Conservation (phyloP, 1,140 invertebrate species). For the Drosophila persimilis region DNA sequence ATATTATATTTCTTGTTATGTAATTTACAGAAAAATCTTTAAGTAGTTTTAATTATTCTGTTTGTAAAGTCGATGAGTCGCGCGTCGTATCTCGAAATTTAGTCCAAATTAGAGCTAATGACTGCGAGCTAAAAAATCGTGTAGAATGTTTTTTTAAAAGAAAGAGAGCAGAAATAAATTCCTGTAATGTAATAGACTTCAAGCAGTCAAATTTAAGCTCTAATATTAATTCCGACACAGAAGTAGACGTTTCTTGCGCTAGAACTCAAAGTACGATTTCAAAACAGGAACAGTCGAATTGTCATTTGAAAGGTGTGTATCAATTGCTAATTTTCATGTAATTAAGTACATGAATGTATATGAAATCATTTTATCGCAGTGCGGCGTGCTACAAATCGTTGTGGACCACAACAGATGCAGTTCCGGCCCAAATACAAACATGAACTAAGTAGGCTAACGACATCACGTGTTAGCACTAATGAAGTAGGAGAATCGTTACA, state of each 20-base stretch:
- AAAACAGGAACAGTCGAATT: conserved; percentile 87
- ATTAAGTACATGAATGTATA: not conserved
- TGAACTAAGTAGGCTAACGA: conserved; percentile 70
- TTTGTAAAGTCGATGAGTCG: conserved; percentile 68
- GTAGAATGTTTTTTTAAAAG: conserved; percentile 86
- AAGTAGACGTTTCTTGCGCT: conserved; percentile 84
- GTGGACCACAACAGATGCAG: conserved; percentile 84
- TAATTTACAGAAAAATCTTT: conserved; percentile 16
- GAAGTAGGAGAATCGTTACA: conserved; percentile 13
- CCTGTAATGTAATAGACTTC: conserved; percentile 87
- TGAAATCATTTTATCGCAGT: conserved; percentile 55
- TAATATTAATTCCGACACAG: conserved; percentile 18
- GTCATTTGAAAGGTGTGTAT: conserved; percentile 87
- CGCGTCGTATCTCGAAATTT: conserved; percentile 83
- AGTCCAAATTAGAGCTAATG: conserved; percentile 85
- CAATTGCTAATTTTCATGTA: not conserved
- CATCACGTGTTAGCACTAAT: conserved; percentile 84
- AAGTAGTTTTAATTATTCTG: conserved; percentile 57
- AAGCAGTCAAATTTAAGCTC: conserved; percentile 71
- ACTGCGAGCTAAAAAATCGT: conserved; percentile 84
- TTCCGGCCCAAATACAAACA: conserved; percentile 74
- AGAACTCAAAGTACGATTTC: conserved; percentile 87
- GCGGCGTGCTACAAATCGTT: conserved; percentile 85
- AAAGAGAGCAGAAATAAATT: conserved; percentile 87
- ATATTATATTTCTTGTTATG: not conserved